Percentiles rank a stretch among this genome's conserved stretches.
Conservation (phyloP, 2,888 invertebrate species). For the Noctua comes region DNA sequence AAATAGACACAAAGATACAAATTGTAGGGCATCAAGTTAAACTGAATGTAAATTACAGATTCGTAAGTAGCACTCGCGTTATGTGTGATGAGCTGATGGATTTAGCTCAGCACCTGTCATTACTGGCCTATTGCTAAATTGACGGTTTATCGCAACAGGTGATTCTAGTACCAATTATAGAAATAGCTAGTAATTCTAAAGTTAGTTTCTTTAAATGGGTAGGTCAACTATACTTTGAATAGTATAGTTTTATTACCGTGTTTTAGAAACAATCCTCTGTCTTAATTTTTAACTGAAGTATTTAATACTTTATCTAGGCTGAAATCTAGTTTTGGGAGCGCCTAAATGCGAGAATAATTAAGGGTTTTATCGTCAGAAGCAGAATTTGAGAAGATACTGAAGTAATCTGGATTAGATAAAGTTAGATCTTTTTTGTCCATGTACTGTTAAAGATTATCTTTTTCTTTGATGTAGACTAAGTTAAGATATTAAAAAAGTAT, state of each 20-base stretch:
- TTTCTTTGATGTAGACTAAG: background rate
- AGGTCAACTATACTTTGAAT: background rate
- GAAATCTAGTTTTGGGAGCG: background rate
- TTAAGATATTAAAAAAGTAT: background rate
- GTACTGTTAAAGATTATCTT: background rate
- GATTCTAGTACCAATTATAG: constrained; percentile 13
- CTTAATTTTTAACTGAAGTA: background rate
- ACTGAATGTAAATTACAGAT: constrained; percentile 37
- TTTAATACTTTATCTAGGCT: background rate
- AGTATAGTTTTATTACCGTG: background rate
- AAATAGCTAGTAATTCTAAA: constrained; percentile 4
- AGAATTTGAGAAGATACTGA: background rate
- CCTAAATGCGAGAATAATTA: background rate
- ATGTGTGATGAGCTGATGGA: constrained; percentile 3
- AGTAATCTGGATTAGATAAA: background rate
- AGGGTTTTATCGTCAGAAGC: background rate
- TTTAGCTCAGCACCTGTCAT: constrained; percentile 29
- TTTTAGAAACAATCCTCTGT: background rate
- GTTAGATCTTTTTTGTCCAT: background rate
- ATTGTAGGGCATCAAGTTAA: constrained; percentile 21
- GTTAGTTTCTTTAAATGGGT: background rate
- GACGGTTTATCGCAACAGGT: constrained; percentile 9
- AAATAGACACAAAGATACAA: constrained; percentile 1
- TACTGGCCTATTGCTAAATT: constrained; percentile 16
- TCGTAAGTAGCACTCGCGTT: background rate